These are phyloP conservation scores for Cisticola juncidis DNA, from an alignment of 2,113 vertebrate species.

Conservation along the genomic window DNA sequence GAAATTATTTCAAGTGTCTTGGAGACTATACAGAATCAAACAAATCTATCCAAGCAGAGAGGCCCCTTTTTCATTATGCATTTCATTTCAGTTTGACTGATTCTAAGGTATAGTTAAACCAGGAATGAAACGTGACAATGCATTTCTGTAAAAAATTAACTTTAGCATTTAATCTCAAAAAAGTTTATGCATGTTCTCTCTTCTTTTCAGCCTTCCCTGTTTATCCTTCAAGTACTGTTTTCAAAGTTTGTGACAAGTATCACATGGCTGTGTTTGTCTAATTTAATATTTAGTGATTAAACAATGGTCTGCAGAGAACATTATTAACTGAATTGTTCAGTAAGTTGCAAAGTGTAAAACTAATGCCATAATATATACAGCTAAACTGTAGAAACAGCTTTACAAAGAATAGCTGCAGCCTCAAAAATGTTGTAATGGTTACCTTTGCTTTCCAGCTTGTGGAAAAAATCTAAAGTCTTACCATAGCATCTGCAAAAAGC, in stretches of 20 bases:
- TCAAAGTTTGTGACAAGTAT: not conserved
- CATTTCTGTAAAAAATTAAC: not conserved
- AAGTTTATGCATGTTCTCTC: not conserved
- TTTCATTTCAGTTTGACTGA: not conserved
- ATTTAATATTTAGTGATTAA: conserved; percentile 2
- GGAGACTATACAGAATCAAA: conserved; percentile 21
- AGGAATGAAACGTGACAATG: not conserved
- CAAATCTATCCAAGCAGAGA: not conserved
- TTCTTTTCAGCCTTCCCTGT: not conserved
- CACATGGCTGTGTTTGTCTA: not conserved
- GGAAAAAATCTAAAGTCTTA: not conserved
- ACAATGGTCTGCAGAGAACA: not conserved
- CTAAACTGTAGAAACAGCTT: not conserved
- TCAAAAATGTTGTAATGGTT: not conserved
- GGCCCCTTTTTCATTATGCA: not conserved
- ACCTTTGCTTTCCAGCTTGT: not conserved
- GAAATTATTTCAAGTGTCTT: conserved; percentile 30
- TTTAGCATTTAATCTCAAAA: not conserved
- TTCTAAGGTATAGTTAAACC: not conserved
- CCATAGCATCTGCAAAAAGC: not conserved
- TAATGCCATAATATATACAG: not conserved
- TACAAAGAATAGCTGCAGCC: not conserved
- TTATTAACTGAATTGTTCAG: not conserved
- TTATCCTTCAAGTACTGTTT: conserved; percentile 10
- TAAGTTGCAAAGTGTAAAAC: conserved; percentile 9